Conservation (phyloP, 2,888 invertebrate genomes). For the Oligia fasciuncula region DNA sequence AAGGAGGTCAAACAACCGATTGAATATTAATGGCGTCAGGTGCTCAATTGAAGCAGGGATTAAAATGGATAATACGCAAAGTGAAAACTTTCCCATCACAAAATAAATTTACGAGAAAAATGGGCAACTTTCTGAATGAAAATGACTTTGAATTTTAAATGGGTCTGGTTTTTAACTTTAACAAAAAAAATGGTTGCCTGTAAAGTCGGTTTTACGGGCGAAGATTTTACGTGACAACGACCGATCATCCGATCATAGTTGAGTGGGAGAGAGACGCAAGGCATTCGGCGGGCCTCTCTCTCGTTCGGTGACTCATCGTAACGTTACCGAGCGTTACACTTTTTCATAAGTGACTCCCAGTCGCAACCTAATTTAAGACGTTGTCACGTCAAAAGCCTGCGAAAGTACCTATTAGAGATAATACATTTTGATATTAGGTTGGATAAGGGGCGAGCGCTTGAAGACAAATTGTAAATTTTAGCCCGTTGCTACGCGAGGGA, state of each 20-base stretch:
- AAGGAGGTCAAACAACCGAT: conserved; percentile 59
- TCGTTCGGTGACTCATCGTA: no score
- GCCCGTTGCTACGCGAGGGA: conserved; percentile 20
- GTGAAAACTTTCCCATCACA: conserved; percentile 43
- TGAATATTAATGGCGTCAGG: conserved; percentile 60
- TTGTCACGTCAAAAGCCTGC: no score
- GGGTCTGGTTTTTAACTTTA: conserved; percentile 59
- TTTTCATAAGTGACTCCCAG: no score
- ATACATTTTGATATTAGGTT: conserved; percentile 54
- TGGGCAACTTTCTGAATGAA: conserved; percentile 54
- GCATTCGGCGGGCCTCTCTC: no score
- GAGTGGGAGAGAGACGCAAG: no score
- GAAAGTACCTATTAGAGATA: conserved; percentile 54
- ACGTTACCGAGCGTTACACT: no score
- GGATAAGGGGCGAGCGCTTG: conserved; percentile 42
- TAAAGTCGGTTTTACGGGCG: no score
- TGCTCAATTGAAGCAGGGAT: conserved; percentile 48
- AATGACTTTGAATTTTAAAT: conserved; percentile 55
- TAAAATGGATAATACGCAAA: conserved; percentile 55
- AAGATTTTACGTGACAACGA: no score
- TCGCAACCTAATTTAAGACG: no score
- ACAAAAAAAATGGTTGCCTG: no score
- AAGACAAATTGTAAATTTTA: conserved; percentile 62
- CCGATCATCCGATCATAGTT: no score
- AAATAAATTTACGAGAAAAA: conserved; percentile 54